Conservation (phyloP, 2,797 vertebrate species). For the Pterois miles region DNA sequence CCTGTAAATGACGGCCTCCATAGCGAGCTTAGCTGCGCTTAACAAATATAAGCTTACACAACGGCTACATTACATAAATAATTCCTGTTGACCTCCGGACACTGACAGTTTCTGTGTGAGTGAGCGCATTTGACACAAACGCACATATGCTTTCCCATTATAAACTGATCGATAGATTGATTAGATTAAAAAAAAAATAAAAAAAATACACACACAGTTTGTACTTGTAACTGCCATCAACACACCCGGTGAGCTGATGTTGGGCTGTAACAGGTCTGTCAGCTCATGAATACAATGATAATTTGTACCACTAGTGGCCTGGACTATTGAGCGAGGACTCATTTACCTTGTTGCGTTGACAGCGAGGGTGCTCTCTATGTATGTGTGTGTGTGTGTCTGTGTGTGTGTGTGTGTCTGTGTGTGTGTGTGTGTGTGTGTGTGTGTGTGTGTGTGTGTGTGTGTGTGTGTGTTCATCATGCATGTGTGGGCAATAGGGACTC, state of each 20-base stretch:
- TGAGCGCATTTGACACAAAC: constrained; percentile 19
- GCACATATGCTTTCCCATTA: constrained; percentile 49
- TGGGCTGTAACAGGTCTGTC: constrained; percentile 46
- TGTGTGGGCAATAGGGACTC: constrained; percentile 51
- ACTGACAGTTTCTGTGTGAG: constrained; percentile 22
- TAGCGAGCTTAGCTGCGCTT: constrained; percentile 56
- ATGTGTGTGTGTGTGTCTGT: not conserved
- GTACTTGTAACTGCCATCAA: constrained; percentile 57
- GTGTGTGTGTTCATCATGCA: constrained; percentile 46
- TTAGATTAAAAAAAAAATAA: constrained; percentile 29
- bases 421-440: not conserved
- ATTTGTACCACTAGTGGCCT: constrained; percentile 65
- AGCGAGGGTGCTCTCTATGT: constrained; percentile 45
- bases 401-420: constrained; percentile 33
- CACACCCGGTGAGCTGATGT: constrained; percentile 33
- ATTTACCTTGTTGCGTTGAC: constrained; percentile 63
- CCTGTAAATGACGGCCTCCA: constrained; percentile 48
- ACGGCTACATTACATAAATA: constrained; percentile 44
- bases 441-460: constrained; percentile 15
- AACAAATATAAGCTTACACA: constrained; percentile 56
- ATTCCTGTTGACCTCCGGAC: constrained; percentile 62
- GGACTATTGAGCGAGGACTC: constrained; percentile 62
- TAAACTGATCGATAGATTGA: constrained; percentile 64
- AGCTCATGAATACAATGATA: constrained; percentile 72
- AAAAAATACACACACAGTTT: constrained; percentile 45